Base-by-base conservation (phyloP, 2,888 invertebrate genomes). In the Fragum whitleyi region DNA sequence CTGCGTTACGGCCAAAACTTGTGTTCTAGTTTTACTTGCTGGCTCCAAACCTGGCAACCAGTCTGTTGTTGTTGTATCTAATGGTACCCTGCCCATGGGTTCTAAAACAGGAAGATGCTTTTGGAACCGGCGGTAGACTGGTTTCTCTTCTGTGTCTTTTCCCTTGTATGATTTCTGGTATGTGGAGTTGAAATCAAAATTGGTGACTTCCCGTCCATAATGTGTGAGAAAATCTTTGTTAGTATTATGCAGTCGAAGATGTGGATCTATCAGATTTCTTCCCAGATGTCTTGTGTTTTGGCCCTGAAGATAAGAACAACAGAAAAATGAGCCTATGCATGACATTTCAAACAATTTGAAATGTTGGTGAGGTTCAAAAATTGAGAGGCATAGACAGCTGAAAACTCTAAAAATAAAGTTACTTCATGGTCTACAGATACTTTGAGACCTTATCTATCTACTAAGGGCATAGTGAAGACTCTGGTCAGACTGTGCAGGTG, bases 1-100 rank as follows among this genome's bases (percentile, higher is more conserved):
- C 77, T 92, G 92, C n/a, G 89, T 85, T 16, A 89, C 79, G 7
- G 91, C 92, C 28, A 93, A 70, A 7, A 92, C 92, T 36, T 91
- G 90, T 6, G 89, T 86, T 3, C 90, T 83, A 1, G 91, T 90
- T 57, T 81, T 86, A 74, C 87, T 76, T 11, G 89, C 82, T 1
- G 85, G 81, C 6, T 83, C 79, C 2, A 87, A 74, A 9, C 83
- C 53, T 2, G 81, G 79, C 32, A 78, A 74, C 91, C 91, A 90
- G 57, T 79, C 77, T 9, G 91, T 89, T 7, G 90, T 90, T 29
- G 83, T 81, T 14, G 92, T 92, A 29, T 84, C 78, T 47, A 91
- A 72, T 36, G 83, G 80, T 6, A 82, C 76, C 6, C 61, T 68
- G 21, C 90, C 90, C 26, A 32, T 57, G 11, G 79, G 76, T 2